Evolutionary conservation across 2,113 vertebrate genomes (phyloP).

Genomic region (Sinocyclocheilus anshuiensis): DNA sequence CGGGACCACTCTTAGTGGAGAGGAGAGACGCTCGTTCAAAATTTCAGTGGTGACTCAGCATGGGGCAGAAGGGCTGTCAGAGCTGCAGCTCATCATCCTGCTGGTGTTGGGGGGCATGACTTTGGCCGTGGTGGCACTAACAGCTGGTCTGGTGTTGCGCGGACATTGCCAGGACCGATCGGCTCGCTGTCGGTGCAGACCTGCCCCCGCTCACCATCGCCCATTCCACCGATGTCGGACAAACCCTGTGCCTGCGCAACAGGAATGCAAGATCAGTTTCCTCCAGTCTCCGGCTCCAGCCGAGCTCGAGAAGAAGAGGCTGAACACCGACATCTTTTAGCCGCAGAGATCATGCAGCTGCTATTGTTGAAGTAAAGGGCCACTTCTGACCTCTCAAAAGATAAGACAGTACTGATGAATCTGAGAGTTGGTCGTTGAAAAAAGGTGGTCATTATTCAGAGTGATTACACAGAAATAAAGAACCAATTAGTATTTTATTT

Average conservation of each 20-base stretch:
- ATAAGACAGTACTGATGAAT: background rate
- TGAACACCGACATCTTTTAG: conserved; percentile 68
- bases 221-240: conserved; percentile 45
- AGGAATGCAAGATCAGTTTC: conserved; percentile 85
- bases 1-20: conserved; percentile 40
- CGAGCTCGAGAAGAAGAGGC: conserved; percentile 84
- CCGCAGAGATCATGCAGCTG: background rate
- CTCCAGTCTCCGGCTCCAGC: conserved; percentile 63
- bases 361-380: conserved; percentile 31
- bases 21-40: conserved; percentile 72
- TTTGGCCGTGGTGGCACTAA: conserved; percentile 77
- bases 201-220: conserved; percentile 20
- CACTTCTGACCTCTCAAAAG: conserved; percentile 8
- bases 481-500: background rate
- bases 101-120: conserved; percentile 84
- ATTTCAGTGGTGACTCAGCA: conserved; percentile 87
- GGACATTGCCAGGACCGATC: conserved; percentile 75
- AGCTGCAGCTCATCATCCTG: conserved; percentile 80
- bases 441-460: background rate
- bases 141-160: conserved; percentile 78
- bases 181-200: conserved; percentile 57
- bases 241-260: conserved; percentile 60
- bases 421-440: background rate
- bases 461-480: background rate
- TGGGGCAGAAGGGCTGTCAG: conserved; percentile 69